Evolutionary conservation across 2,888 invertebrate genomes (phyloP).

Genomic region (Lasioglossum villosulum): DNA sequence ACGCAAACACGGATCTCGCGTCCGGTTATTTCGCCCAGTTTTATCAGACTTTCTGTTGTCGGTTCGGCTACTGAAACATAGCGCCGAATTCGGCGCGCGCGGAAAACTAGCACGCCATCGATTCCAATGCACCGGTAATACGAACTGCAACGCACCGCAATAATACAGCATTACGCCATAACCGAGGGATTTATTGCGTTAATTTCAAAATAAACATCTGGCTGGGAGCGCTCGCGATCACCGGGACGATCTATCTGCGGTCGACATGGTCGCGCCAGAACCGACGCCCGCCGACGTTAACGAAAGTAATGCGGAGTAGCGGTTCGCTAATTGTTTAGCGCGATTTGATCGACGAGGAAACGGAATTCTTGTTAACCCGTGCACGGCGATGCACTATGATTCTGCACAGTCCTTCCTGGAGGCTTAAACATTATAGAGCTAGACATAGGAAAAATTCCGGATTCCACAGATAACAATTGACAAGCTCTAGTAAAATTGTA

Average conservation of each 20-base stretch:
- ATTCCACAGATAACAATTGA: background rate
- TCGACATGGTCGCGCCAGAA: background rate
- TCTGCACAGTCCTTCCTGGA: background rate
- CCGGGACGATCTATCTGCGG: conserved; percentile 22
- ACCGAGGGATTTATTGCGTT: conserved; percentile 37
- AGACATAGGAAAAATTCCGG: background rate
- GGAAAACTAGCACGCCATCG: background rate
- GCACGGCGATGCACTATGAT: background rate
- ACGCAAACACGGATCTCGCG: background rate
- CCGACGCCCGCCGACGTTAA: conserved; percentile 8
- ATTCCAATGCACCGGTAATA: background rate
- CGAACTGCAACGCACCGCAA: background rate
- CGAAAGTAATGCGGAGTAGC: conserved; percentile 30
- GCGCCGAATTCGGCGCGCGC: background rate
- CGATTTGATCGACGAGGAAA: background rate
- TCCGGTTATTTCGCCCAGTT: background rate
- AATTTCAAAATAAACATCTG: conserved; percentile 41
- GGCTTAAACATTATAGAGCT: background rate
- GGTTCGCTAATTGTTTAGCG: conserved; percentile 33
- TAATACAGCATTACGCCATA: conserved; percentile 12
- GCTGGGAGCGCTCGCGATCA: conserved; percentile 14
- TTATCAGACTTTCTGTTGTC: background rate
- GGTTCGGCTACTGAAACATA: background rate
- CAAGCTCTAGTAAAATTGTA: too few species aligned
- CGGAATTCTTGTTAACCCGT: background rate